Evolutionary conservation across 2,888 invertebrate species (phyloP).

Genomic region (Hyppa rectilinea): DNA sequence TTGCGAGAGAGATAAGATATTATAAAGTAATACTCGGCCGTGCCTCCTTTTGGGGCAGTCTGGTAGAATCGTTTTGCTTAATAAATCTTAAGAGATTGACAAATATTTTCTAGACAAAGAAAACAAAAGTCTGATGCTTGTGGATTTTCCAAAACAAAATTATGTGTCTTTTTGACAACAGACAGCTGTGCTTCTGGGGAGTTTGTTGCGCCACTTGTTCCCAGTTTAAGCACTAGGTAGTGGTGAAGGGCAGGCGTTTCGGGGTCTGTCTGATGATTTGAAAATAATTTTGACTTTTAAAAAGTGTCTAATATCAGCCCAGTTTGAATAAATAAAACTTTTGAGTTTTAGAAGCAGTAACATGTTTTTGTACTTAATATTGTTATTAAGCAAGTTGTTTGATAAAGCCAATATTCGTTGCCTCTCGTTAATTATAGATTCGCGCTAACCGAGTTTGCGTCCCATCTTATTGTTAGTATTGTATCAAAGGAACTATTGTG

Average conservation of each 20-base stretch:
- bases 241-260: no score
- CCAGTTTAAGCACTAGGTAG: no score
- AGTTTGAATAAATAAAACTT: no score
- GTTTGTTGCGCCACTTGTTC: no score
- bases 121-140: neutral
- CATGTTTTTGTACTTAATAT: no score
- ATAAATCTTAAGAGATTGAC: neutral
- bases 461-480: neutral
- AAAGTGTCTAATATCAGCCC: no score
- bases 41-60: neutral
- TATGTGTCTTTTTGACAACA: neutral
- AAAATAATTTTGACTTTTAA: no score
- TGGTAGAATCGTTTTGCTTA: neutral
- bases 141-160: neutral
- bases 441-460: neutral
- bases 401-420: neutral
- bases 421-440: neutral
- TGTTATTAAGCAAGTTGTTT: no score
- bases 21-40: neutral
- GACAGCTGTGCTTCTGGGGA: no score
- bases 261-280: no score
- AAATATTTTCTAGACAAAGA: neutral
- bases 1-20: conserved; percentile 21
- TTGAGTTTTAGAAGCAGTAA: no score
- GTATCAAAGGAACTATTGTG: neutral